Evolutionary conservation across 2,888 invertebrate genomes (phyloP).

Genomic region (Schizotus pectinicornis): DNA sequence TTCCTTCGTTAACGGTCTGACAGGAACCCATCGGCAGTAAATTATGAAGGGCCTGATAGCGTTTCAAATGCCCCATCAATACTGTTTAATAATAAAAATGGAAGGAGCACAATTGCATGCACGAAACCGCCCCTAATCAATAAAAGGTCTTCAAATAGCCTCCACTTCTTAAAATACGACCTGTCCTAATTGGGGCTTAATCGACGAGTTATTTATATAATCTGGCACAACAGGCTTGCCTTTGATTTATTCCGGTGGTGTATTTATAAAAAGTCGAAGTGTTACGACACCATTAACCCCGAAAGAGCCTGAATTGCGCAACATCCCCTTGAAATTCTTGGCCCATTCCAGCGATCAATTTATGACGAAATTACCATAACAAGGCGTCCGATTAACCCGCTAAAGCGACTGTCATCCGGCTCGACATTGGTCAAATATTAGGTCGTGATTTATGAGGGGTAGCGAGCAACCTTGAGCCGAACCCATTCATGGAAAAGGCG

Average conservation of each 20-base stretch:
- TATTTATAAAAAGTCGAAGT: slow-evolving; percentile 9
- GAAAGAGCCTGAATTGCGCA: background rate
- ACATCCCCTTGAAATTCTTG: slow-evolving; percentile 2
- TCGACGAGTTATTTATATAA: slow-evolving; percentile 26
- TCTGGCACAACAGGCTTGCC: slow-evolving; percentile 9
- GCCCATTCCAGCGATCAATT: slow-evolving; percentile 11
- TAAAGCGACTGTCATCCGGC: too few relatives aligned
- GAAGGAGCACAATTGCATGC: slow-evolving; percentile 28
- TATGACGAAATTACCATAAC: slow-evolving; percentile 17
- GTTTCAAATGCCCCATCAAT: slow-evolving; percentile 9
- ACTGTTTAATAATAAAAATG: slow-evolving; percentile 27
- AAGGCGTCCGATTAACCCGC: background rate
- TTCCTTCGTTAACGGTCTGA: too few relatives aligned
- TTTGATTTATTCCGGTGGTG: slow-evolving; percentile 3
- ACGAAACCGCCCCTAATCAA: slow-evolving; percentile 27
- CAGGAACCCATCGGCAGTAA: background rate
- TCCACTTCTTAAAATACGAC: slow-evolving; percentile 23
- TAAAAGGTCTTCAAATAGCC: slow-evolving; percentile 26
- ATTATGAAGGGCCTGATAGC: slow-evolving; percentile 5
- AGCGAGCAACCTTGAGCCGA: slow-evolving; percentile 13
- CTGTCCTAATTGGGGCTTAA: slow-evolving; percentile 21
- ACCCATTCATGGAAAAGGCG: slow-evolving; percentile 18
- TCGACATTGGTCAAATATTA: too few relatives aligned
- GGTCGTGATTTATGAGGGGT: slow-evolving; percentile 20
- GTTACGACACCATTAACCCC: slow-evolving; percentile 20